Evolutionary conservation across 2,797 vertebrate genomes (phyloP), one percentile per base, ranked within the genome.

Genomic region (Borostomias antarcticus): DNA sequence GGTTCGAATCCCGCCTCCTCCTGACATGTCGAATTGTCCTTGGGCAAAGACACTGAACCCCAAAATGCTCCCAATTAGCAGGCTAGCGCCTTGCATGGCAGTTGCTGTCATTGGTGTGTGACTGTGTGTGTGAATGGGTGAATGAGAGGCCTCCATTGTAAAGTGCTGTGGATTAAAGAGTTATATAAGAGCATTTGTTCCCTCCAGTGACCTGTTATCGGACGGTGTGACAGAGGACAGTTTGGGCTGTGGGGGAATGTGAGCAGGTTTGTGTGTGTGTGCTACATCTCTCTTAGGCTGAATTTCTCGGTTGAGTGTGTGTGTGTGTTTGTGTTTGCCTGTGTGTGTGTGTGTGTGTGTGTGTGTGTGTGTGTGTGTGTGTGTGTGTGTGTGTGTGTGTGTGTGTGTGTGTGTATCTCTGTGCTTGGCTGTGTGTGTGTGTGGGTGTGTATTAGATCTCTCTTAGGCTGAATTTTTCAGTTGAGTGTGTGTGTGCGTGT

Each of bases 251-350:
- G 75, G 70, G 69, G 66, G 69, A 78, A 82, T 80, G 67, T 53
- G 60, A 82, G 77, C 81, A 79, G 82, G 81, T 86, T 79, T 73
- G 79, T 79, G 69, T 81, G 80, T 73, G 79, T 79, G 69, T 81
- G 79, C 78, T 78, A 75, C 57, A 80, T 64, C 63, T 80, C 77
- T 72, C 58, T 2, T 10, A 71, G 77, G 71, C n/a, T n/a, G n/a
- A n/a, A n/a, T n/a, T n/a, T 45, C 40, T 15, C 58, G 64, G 21
- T 37, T 66, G 57, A 43, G 32, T 53, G 47, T 54, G 58, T 68
- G 32, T 53, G 66, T 68, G 65, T 37, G 48, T 43, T 57, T 52
- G 45, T 21, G 47, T 29, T 56, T 13, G 23, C 25, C 58, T 61
- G 32, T 54, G 50, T 43, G 62, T 54, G 62, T 26, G 62, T 56